Conservation (phyloP, 2,888 invertebrate species). For the Galeruca laticollis region DNA sequence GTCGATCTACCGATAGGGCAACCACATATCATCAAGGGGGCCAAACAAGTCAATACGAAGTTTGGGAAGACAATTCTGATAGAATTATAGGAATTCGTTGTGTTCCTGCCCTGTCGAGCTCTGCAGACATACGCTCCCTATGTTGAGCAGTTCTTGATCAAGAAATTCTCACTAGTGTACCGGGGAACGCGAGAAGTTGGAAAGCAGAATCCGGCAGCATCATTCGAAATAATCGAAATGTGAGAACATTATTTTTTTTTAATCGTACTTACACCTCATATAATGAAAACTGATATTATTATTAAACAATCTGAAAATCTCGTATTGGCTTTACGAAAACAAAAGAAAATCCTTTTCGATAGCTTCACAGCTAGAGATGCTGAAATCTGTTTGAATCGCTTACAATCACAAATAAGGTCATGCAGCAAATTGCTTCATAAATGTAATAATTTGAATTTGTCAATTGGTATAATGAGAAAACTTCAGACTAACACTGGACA, state of each 20-base stretch:
- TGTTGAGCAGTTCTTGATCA: neutral
- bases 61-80: slow-evolving; percentile 7
- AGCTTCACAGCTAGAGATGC: too few relatives aligned
- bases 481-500: slow-evolving; percentile 5
- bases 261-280: neutral
- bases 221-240: neutral
- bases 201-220: neutral
- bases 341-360: slow-evolving; percentile 12
- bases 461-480: neutral
- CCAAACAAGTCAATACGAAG: neutral
- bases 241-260: neutral
- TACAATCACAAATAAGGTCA: too few relatives aligned
- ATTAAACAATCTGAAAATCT: slow-evolving; percentile 27
- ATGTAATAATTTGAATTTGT: too few relatives aligned
- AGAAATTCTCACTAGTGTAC: slow-evolving; percentile 1
- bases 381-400: too few relatives aligned
- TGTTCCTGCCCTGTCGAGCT: slow-evolving; percentile 9
- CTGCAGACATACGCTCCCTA: slow-evolving; percentile 4
- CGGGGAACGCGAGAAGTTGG: slow-evolving; percentile 1
- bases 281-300: slow-evolving; percentile 14
- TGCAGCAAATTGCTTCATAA: too few relatives aligned
- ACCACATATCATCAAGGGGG: too few relatives aligned
- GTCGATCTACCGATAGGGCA: too few relatives aligned
- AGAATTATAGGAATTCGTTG: slow-evolving; percentile 7
- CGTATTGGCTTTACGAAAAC: slow-evolving; percentile 16